These are phyloP conservation scores for Caloenas nicobarica DNA, from an alignment of 2,113 vertebrate species.

Conservation along the genomic window DNA sequence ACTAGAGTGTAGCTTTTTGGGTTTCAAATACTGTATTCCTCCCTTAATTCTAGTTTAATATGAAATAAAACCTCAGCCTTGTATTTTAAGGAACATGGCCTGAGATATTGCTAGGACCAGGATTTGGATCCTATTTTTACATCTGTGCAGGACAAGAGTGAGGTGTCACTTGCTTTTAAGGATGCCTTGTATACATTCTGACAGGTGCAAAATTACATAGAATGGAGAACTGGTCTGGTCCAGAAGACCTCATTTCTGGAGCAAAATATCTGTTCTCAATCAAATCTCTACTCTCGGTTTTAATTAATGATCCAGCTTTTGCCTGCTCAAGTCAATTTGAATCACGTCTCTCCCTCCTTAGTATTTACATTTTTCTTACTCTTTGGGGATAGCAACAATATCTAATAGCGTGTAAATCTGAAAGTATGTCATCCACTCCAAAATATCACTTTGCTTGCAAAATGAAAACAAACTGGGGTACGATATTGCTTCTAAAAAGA, in stretches of 20 bases:
- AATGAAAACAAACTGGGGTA: background rate
- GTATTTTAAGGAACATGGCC: background rate
- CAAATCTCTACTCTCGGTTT: background rate
- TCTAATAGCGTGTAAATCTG: background rate
- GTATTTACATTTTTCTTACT: background rate
- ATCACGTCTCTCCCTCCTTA: background rate
- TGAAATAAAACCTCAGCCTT: background rate
- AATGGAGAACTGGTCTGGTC: background rate
- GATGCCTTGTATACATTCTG: background rate
- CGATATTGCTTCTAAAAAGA: background rate
- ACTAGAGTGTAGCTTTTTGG: background rate
- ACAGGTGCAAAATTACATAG: background rate
- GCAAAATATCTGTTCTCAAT: background rate
- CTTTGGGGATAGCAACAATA: background rate
- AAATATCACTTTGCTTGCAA: background rate
- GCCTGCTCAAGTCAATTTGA: background rate
- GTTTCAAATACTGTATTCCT: background rate
- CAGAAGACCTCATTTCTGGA: background rate
- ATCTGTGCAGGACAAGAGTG: background rate
- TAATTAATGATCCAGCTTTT: background rate
- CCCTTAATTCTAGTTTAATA: background rate
- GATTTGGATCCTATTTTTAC: background rate
- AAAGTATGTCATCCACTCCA: background rate
- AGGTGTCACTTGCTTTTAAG: background rate
- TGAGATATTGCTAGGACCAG: background rate